These are phyloP conservation scores for Patiria pectinifera DNA, from an alignment of 53 echinoderm and acorn worm species.

Conservation along the genomic window DNA sequence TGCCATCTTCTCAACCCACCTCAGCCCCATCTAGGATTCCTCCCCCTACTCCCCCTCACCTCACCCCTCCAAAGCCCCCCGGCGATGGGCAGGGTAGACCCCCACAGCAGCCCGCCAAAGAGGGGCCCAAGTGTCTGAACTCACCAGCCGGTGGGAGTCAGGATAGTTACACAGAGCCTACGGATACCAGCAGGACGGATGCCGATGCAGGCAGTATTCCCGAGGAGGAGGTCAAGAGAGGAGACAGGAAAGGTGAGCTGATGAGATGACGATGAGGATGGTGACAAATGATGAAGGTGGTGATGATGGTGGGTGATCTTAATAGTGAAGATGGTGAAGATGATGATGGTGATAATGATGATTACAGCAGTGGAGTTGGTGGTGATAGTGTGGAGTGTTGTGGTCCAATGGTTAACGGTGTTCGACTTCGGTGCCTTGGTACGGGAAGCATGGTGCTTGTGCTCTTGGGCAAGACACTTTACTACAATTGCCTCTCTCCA, in stretches of 20 bases:
- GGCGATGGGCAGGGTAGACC: neutral
- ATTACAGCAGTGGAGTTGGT: neutral
- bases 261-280: neutral
- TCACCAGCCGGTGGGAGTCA: conserved; percentile 63
- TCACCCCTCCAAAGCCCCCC: conserved; percentile 42
- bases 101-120: neutral
- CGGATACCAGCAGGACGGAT: conserved; percentile 68
- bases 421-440: no score
- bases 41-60: conserved; percentile 40
- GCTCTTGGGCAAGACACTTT: no score
- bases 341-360: conserved; percentile 2
- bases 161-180: conserved; percentile 69
- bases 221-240: conserved; percentile 58
- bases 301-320: neutral
- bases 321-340: neutral
- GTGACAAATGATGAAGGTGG: neutral
- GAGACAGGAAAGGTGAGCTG: conserved; percentile 16
- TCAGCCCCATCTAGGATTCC: conserved; percentile 18
- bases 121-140: conserved; percentile 39
- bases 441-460: no score
- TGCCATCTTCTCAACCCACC: neutral
- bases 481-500: no score
- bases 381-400: no score
- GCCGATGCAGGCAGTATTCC: conserved; percentile 71
- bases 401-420: no score